Percentiles rank a stretch among this genome's conserved stretches.
These are phyloP conservation scores for Gnathonemus echidnorhynchus DNA, from an alignment of 2,113 vertebrate genomes.

Conservation along the genomic window DNA sequence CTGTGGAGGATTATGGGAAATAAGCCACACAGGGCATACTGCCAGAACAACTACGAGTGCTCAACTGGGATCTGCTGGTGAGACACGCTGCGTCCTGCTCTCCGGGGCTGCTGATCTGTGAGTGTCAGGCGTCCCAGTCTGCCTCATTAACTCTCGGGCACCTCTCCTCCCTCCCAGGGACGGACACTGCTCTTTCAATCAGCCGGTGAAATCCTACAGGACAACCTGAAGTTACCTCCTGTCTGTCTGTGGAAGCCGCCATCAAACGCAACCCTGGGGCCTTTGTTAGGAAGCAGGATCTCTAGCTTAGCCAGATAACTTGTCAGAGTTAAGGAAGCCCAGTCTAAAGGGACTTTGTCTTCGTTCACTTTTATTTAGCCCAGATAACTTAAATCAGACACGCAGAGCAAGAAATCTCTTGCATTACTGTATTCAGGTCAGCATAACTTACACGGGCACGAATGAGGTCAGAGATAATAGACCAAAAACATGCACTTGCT, in stretches of 20 bases:
- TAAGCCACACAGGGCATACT: constrained; percentile 62
- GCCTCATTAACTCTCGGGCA: neutral
- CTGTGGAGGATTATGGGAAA: constrained; percentile 67
- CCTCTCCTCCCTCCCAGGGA: constrained; percentile 20
- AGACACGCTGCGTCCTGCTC: neutral
- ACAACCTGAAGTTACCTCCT: neutral
- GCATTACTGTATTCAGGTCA: neutral
- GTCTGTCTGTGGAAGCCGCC: neutral
- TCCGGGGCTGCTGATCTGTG: neutral
- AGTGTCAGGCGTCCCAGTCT: neutral
- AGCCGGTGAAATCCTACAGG: constrained; percentile 35
- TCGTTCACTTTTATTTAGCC: neutral
- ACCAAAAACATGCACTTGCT: neutral
- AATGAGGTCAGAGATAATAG: neutral
- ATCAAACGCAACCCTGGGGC: neutral
- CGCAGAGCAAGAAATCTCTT: neutral
- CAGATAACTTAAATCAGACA: neutral
- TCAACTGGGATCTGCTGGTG: constrained; percentile 63
- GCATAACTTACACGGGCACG: neutral
- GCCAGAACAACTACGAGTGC: constrained; percentile 63
- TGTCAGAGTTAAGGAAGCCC: neutral
- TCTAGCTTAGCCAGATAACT: neutral
- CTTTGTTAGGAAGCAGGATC: neutral
- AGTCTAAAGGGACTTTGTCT: neutral
- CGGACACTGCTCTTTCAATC: constrained; percentile 39